Percentiles rank a stretch among this genome's conserved stretches.
These are phyloP conservation scores for Paramisgurnus dabryanus DNA, from an alignment of 2,113 vertebrate species.

Conservation along the genomic window DNA sequence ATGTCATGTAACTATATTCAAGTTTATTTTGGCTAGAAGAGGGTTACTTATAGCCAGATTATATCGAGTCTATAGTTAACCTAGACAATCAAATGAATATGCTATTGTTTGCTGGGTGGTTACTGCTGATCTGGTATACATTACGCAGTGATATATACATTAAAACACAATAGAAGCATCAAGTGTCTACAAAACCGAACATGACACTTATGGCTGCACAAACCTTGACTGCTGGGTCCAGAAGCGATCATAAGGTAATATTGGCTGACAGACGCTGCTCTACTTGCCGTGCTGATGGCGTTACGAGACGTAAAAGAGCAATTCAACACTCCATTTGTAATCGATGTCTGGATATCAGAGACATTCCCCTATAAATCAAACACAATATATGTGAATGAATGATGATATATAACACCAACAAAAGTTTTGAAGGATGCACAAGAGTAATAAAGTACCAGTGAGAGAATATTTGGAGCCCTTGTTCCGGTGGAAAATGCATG, in stretches of 20 bases:
- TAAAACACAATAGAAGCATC: no score
- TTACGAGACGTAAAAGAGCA: conserved; percentile 75
- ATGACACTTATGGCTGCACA: background rate
- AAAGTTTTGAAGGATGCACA: background rate
- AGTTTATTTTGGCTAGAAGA: no score
- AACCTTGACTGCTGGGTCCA: conserved; percentile 66
- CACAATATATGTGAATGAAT: background rate
- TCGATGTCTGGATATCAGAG: conserved; percentile 52
- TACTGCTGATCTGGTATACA: no score
- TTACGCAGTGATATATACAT: no score
- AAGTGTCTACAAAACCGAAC: no score
- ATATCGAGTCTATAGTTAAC: no score
- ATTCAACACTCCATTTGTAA: conserved; percentile 63
- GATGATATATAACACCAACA: background rate
- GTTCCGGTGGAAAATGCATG: conserved; percentile 67
- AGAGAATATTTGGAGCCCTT: conserved; percentile 37
- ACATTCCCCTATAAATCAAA: conserved; percentile 66
- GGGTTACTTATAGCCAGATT: no score
- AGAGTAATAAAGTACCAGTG: conserved; percentile 63
- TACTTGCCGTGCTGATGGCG: conserved; percentile 60
- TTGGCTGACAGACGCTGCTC: conserved; percentile 19
- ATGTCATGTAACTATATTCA: no score
- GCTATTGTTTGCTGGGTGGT: no score
- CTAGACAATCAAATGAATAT: no score
- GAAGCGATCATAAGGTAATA: conserved; percentile 70